Base-by-base conservation (phyloP, 2,888 invertebrate species). In the Rotaria sp. region DNA sequence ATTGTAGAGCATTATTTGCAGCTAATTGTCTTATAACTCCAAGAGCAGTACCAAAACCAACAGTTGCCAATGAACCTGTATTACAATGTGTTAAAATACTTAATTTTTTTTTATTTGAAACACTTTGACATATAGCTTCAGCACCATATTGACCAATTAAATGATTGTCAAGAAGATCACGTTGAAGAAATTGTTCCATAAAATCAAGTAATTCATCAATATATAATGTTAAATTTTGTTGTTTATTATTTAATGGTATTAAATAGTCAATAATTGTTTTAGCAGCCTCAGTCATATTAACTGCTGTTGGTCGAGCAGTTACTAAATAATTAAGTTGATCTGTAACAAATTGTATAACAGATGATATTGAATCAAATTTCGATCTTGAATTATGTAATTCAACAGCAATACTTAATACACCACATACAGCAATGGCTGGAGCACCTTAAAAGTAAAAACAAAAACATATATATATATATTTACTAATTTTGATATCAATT, bases 371-470 rank as follows among this genome's bases (percentile, higher is more conserved):
- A 67, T 67, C 67, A 35, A 67, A 67, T 38, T 67, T 67, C 21
- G 67, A 35, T 67, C 35, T 35, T 1, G 67, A 67, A 67, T 67
- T 35, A 35, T 93, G 92, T 55, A 98, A 92, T 92, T 98, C 97
- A 10, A 95, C 94, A 24, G 95, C 96, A 87, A 99, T 92, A 89
- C 96, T 96, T 86, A 99, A 93, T 90, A 96, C 95, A 1, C 96
- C 99, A 30, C 97, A 97, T 88, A 97, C 96, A 26, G 97, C 98
- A 90, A 99, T 99, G 5, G 98, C 96, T 85, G 99, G 99, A 57
- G 99, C 99, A 85, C 99, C 99, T 88, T 97, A 85, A 24, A 87
- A 86, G 26, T 45, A 84, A 50, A 50, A 15, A 50, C 3, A 50
- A 50, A 10, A 45, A 50, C 50, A 50, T 50, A 18, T 50, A 50